Percentiles rank a stretch among this genome's conserved stretches.
phyloP scores from a whole-genome alignment of 2,113 vertebrate genomes.

The Spea multiplicata region DNA sequence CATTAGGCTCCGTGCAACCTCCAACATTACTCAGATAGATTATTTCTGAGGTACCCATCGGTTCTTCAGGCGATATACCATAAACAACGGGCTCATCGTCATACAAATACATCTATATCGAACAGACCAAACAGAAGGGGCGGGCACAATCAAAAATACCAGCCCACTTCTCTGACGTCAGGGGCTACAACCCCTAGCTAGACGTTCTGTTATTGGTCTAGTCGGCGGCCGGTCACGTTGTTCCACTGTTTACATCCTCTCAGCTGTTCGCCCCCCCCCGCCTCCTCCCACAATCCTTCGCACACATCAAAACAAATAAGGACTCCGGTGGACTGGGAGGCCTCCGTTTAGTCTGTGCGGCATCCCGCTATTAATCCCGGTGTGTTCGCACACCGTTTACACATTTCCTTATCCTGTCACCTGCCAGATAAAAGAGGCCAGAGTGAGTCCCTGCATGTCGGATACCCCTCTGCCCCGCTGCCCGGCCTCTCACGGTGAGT shows the following conservation, averaged over 20 bases:
- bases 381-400: background rate
- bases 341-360: rapidly evolving
- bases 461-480: background rate
- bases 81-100: too few relatives aligned
- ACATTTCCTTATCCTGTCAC: background rate
- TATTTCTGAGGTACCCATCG: too few relatives aligned
- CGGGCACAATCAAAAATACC: background rate
- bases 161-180: background rate
- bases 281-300: conserved; percentile 26
- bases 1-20: too few relatives aligned
- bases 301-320: conserved; percentile 26
- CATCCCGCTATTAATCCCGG: too few relatives aligned
- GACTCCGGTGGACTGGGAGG: background rate
- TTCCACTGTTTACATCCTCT: conserved; percentile 64
- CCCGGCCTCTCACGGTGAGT: conserved; percentile 31
- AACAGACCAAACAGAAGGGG: background rate
- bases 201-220: background rate
- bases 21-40: too few relatives aligned
- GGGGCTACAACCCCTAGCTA: rapidly evolving
- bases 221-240: conserved; percentile 49
- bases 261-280: conserved; percentile 54
- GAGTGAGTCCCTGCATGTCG: background rate
- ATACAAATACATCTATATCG: background rate
- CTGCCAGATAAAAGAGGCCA: background rate
- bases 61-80: too few relatives aligned